Evolutionary conservation across 2,113 vertebrate genomes (phyloP).

Genomic region (Beaufortia kweichowensis): DNA sequence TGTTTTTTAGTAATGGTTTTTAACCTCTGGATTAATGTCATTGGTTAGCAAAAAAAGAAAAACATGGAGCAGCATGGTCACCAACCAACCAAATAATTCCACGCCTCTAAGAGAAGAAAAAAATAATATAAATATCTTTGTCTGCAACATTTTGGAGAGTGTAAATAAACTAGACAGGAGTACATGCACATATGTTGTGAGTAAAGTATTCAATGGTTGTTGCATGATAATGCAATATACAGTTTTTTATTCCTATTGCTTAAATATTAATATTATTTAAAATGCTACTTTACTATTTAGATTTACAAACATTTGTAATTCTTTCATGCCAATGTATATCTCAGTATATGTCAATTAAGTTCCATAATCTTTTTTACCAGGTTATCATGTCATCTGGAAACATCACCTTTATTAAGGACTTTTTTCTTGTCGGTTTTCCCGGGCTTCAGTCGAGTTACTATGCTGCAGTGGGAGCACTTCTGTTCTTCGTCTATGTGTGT

Average conservation of each 20-base stretch:
- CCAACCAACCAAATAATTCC: constrained; percentile 1
- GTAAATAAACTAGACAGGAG: not conserved
- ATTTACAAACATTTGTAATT: too few species aligned
- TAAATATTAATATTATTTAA: too few species aligned
- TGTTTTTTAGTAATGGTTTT: too few species aligned
- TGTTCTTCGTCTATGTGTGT: constrained; percentile 55
- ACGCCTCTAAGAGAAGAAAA: not conserved
- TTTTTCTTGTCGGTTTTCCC: constrained; percentile 57
- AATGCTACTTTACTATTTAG: too few species aligned
- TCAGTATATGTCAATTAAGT: not conserved
- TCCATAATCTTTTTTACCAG: not conserved
- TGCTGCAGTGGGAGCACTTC: constrained; percentile 39
- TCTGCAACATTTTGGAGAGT: not conserved
- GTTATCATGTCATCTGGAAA: constrained; percentile 60
- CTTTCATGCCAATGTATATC: too few species aligned
- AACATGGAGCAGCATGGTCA: not conserved
- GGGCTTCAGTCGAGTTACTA: constrained; percentile 52
- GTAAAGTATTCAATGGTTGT: not conserved
- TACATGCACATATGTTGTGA: not conserved
- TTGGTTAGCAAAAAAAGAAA: not conserved
- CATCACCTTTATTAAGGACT: constrained; percentile 56
- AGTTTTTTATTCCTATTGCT: too few species aligned
- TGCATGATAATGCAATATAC: not conserved
- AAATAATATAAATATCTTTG: not conserved
- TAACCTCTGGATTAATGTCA: too few species aligned